These are phyloP conservation scores for Drosophila watanabei DNA, from an alignment of 1,140 invertebrate genomes.

Conservation along the genomic window DNA sequence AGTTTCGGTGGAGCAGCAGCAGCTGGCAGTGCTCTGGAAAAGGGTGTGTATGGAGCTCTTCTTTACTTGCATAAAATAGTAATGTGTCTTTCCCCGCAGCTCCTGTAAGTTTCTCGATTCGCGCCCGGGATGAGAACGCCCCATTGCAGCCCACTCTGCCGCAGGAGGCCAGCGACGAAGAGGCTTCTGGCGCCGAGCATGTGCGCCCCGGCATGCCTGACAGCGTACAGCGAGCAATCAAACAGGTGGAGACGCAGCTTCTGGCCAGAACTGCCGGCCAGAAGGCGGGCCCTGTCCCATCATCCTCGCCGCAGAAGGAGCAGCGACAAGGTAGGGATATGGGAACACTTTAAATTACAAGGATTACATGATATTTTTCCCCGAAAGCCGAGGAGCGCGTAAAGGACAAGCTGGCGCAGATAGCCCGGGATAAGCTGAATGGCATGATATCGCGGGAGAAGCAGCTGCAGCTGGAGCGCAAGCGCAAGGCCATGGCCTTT, in stretches of 20 bases:
- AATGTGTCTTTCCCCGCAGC: conserved; percentile 76
- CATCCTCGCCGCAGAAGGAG: conserved; percentile 56
- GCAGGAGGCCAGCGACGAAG: conserved; percentile 90
- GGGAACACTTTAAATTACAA: rapidly evolving
- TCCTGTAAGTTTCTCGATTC: conserved; percentile 93
- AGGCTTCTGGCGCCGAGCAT: conserved; percentile 76
- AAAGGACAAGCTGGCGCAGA: conserved; percentile 88
- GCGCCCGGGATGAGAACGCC: conserved; percentile 90
- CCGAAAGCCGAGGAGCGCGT: conserved; percentile 88
- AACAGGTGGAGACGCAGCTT: conserved; percentile 77
- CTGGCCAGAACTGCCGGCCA: conserved; percentile 59
- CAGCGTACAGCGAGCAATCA: conserved; percentile 80
- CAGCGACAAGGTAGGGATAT: conserved; percentile 64
- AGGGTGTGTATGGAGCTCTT: not conserved
- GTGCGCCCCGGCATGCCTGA: conserved; percentile 65
- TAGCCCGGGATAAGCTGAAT: conserved; percentile 88
- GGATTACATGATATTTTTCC: not conserved
- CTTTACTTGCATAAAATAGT: not conserved
- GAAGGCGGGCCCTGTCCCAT: conserved; percentile 21
- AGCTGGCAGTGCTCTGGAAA: conserved; percentile 29
- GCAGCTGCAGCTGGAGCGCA: conserved; percentile 90
- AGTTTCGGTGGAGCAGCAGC: conserved; percentile 33
- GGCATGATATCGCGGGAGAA: conserved; percentile 87
- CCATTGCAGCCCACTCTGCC: conserved; percentile 90
- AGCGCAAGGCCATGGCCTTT: conserved; percentile 89